phyloP scores from a whole-genome alignment of 2,888 invertebrate species.

The Colletes collaris region DNA sequence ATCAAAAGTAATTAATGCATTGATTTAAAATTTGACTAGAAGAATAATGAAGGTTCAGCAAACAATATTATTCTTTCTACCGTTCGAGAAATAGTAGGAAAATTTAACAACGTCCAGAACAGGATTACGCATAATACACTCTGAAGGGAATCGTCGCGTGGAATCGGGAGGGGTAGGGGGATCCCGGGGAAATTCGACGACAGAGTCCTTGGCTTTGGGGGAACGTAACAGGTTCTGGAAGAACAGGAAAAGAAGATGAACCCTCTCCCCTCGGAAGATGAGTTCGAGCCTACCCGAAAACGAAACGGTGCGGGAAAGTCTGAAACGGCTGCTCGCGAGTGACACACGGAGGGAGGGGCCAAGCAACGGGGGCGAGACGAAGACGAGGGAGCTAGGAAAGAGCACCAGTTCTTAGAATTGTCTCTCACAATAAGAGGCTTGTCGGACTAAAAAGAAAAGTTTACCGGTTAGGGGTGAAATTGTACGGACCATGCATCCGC shows the following conservation, averaged over 20 bases:
- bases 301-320: slow-evolving; percentile 49
- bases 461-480: slow-evolving; percentile 79
- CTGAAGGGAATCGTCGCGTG: not conserved
- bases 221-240: slow-evolving; percentile 34
- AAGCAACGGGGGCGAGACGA: slow-evolving; percentile 20
- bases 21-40: too few species aligned
- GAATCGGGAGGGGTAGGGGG: not conserved
- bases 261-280: slow-evolving; percentile 26
- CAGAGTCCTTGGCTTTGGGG: not conserved
- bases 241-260: slow-evolving; percentile 40
- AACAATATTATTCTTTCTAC: too few species aligned
- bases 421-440: slow-evolving; percentile 80
- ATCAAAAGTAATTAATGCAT: too few species aligned
- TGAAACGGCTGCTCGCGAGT: slow-evolving; percentile 54
- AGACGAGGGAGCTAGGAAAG: slow-evolving; percentile 46
- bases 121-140: not conserved
- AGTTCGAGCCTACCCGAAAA: slow-evolving; percentile 49
- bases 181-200: slow-evolving; percentile 11
- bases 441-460: slow-evolving; percentile 79
- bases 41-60: too few species aligned
- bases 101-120: not conserved
- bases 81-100: too few species aligned
- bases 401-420: slow-evolving; percentile 75
- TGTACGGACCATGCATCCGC: slow-evolving; percentile 72
- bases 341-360: slow-evolving; percentile 36